A percentile compares a stretch with the other conserved stretches of the same genome.
Evolutionary conservation across 2,797 vertebrate species (phyloP).

Genomic region (Otolemur crassicaudatus): DNA sequence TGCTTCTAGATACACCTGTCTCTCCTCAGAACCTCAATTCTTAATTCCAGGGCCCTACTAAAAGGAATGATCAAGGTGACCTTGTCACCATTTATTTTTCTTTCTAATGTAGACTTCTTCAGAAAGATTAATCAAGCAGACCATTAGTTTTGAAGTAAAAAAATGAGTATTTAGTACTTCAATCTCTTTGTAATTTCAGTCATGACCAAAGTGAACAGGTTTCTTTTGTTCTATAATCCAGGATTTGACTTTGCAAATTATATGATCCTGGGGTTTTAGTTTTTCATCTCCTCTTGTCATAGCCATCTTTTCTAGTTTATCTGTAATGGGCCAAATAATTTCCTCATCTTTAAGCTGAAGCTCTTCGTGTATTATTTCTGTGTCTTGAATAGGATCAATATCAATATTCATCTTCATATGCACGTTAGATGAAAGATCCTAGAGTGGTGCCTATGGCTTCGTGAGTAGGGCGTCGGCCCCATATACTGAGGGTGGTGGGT

Average conservation of each 20-base stretch:
- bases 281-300: constrained; percentile 96
- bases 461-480: too few relatives aligned
- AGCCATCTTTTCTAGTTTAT: constrained; percentile 97
- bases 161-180: constrained; percentile 98
- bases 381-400: constrained; percentile 95
- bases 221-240: constrained; percentile 97
- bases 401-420: constrained; percentile 99
- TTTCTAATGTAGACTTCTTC: constrained; percentile 99
- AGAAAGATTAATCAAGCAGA: constrained; percentile 98
- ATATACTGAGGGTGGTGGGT: too few relatives aligned
- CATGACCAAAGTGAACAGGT: constrained; percentile 94
- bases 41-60: constrained; percentile 96
- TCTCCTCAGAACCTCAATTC: constrained; percentile 94
- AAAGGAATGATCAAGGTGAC: constrained; percentile 95
- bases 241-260: constrained; percentile 98
- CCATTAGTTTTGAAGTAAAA: constrained; percentile 99
- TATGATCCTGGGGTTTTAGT: constrained; percentile 95
- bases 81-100: constrained; percentile 99
- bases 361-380: constrained; percentile 94
- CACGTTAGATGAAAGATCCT: constrained; percentile 99
- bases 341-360: constrained; percentile 97
- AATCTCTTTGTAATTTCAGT: constrained; percentile 98
- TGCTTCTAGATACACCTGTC: constrained; percentile 94
- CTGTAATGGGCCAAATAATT: constrained; percentile 93
- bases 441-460: background rate